phyloP scores from a whole-genome alignment of 2,888 invertebrate species.

The Ochropleura plecta region DNA sequence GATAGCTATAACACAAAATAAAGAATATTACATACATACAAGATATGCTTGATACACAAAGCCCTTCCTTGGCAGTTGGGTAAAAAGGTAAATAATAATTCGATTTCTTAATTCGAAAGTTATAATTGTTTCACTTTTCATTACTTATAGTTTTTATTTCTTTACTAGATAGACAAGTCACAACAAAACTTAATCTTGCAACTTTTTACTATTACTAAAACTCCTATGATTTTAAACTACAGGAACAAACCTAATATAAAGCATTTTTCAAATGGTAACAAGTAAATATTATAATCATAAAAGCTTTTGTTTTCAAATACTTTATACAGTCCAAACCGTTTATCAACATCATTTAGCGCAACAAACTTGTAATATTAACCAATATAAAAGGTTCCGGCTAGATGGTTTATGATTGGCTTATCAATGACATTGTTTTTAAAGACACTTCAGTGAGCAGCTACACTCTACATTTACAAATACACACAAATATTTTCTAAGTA shows the following conservation, averaged over 20 bases:
- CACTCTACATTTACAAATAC: no score
- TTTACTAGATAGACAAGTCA: neutral
- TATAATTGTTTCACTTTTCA: neutral
- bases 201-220: neutral
- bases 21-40: no score
- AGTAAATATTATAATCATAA: slow-evolving; percentile 13
- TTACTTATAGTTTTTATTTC: slow-evolving; percentile 4
- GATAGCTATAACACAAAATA: no score
- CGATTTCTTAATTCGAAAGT: neutral
- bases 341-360: no score
- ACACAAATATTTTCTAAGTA: no score
- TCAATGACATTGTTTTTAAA: no score
- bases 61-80: no score
- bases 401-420: no score
- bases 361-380: no score
- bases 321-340: neutral
- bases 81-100: neutral
- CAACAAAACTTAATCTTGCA: neutral
- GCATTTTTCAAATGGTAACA: slow-evolving; percentile 17
- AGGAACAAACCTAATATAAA: neutral
- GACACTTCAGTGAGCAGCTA: no score
- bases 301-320: slow-evolving; percentile 19
- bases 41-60: no score
- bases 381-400: no score
- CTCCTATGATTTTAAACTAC: neutral